A percentile compares a stretch with the other conserved stretches of the same genome.
Evolutionary conservation across 2,797 vertebrate species (phyloP).

Genomic region (Sebastes steindachneri): DNA sequence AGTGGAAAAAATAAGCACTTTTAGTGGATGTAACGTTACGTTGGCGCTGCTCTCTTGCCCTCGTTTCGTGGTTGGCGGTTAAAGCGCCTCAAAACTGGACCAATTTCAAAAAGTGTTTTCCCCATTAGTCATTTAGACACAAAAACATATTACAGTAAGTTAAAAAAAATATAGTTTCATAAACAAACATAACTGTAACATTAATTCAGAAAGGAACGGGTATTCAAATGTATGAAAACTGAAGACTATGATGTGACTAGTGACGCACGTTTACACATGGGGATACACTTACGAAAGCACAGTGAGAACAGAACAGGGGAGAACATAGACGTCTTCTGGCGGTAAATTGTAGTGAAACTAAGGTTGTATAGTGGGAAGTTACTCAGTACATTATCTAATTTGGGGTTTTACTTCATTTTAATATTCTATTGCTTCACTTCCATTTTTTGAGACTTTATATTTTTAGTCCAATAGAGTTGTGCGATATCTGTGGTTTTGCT

Average conservation of each 20-base stretch:
- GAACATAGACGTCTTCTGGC: neutral
- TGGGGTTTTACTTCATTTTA: neutral
- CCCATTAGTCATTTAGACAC: neutral
- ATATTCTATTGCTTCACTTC: neutral
- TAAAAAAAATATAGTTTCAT: no score
- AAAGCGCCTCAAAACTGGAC: neutral
- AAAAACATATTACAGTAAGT: neutral
- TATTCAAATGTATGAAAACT: neutral
- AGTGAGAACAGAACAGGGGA: neutral
- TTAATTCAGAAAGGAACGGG: neutral
- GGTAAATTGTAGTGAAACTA: constrained; percentile 5
- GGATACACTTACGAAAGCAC: neutral
- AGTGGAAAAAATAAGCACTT: neutral
- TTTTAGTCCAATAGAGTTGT: neutral
- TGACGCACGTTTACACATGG: accelerated
- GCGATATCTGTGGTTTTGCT: neutral
- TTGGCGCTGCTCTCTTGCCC: neutral
- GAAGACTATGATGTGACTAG: neutral
- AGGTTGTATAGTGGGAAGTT: constrained; percentile 13
- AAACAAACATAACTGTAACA: neutral
- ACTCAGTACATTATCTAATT: neutral
- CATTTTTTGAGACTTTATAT: neutral
- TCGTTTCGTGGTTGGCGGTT: neutral
- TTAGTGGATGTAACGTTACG: neutral
- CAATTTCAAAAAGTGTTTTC: neutral